Conservation (phyloP, 2,797 vertebrate species). For the Sorex maritimensis region DNA sequence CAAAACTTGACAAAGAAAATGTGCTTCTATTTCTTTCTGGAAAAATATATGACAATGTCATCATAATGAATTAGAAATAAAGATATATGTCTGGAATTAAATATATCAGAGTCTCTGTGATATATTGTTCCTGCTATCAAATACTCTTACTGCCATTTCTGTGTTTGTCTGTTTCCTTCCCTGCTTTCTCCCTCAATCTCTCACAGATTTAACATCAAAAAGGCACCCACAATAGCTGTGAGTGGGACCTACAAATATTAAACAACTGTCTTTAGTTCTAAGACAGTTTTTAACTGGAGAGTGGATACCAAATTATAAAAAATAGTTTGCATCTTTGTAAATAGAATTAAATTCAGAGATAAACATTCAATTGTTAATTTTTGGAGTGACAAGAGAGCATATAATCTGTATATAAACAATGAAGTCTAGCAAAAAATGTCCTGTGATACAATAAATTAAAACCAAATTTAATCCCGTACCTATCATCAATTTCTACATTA, state of each 20-base stretch:
- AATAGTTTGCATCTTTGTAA: constrained; percentile 24
- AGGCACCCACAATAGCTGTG: neutral
- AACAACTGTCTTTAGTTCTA: constrained; percentile 13
- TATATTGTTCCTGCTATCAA: neutral
- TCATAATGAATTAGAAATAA: constrained; percentile 2
- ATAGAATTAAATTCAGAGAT: constrained; percentile 34
- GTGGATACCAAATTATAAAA: constrained; percentile 8
- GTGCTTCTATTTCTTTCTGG: constrained; percentile 43
- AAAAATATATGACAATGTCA: neutral
- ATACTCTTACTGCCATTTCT: neutral
- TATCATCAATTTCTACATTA: neutral
- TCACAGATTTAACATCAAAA: neutral
- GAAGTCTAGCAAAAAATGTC: neutral
- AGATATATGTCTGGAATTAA: neutral
- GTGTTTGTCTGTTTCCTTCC: neutral
- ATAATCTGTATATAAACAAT: neutral
- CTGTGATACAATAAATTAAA: neutral
- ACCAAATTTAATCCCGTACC: neutral
- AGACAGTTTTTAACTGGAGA: neutral
- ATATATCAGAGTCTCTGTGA: neutral
- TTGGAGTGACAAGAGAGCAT: neutral
- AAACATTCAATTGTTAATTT: neutral
- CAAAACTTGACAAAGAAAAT: neutral
- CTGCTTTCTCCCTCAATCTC: neutral
- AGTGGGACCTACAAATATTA: neutral